Conservation (phyloP, 2,888 invertebrate genomes). For the Chirona hameri region DNA sequence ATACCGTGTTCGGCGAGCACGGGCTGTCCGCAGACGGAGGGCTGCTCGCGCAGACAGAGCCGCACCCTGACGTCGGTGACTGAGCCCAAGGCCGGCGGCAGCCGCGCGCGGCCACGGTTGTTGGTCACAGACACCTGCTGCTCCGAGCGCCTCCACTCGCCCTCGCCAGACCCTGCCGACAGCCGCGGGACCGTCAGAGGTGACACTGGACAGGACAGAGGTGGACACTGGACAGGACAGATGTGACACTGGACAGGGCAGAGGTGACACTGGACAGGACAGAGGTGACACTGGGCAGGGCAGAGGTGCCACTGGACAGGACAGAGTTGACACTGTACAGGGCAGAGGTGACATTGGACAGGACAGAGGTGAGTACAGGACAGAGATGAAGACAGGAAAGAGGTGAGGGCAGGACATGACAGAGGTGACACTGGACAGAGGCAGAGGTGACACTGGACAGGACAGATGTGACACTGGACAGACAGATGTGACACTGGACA, state of each 20-base stretch:
- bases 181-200: neutral
- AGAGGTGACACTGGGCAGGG: no score
- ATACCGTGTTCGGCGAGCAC: neutral
- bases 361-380: no score
- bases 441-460: no score
- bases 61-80: neutral
- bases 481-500: no score
- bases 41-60: neutral
- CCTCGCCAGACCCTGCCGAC: neutral
- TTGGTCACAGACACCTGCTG: neutral
- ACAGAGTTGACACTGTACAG: neutral
- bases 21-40: neutral
- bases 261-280: no score
- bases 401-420: no score
- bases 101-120: neutral
- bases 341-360: neutral
- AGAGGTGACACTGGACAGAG: no score
- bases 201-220: no score
- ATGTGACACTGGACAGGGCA: neutral
- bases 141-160: neutral
- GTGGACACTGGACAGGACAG: neutral
- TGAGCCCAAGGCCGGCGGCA: neutral
- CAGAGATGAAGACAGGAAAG: no score
- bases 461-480: neutral
- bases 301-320: no score